Conservation (phyloP, 2,888 invertebrate genomes). For the Dolichomitus sp. region DNA sequence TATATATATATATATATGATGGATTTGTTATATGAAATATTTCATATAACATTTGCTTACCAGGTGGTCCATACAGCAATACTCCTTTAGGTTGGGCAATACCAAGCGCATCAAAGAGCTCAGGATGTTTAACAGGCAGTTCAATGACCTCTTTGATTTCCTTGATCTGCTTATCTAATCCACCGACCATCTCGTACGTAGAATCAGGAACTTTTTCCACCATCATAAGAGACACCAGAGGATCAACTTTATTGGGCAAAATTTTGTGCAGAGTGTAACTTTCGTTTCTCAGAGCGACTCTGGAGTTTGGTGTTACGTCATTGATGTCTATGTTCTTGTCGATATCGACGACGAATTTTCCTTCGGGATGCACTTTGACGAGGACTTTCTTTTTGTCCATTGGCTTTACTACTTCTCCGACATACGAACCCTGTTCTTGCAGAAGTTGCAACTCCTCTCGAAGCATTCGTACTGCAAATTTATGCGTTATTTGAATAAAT, state of each 20-base stretch:
- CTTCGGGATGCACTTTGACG: conserved; percentile 99
- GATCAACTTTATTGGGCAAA: conserved; percentile 99
- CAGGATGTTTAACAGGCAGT: conserved; percentile 99
- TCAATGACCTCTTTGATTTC: conserved; percentile 99
- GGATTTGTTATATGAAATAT: not conserved
- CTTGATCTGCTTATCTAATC: conserved; percentile 99
- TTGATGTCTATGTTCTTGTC: conserved; percentile 99
- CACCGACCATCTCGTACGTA: conserved; percentile 99
- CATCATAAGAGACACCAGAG: conserved; percentile 99
- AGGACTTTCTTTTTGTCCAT: conserved; percentile 99
- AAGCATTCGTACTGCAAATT: conserved; percentile 95
- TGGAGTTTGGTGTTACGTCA: conserved; percentile 98
- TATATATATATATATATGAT: too few relatives aligned
- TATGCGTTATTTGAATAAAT: not conserved
- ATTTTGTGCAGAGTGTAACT: conserved; percentile 99
- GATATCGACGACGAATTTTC: conserved; percentile 99
- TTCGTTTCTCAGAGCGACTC: conserved; percentile 99
- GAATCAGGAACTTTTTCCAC: conserved; percentile 99
- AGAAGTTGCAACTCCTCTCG: conserved; percentile 98
- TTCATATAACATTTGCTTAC: conserved; percentile 86
- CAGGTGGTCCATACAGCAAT: conserved; percentile 98
- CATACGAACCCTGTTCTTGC: conserved; percentile 99
- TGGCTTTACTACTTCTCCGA: conserved; percentile 99
- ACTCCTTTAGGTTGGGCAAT: conserved; percentile 99
- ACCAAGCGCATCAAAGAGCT: conserved; percentile 99